Evolutionary conservation across 2,113 vertebrate genomes (phyloP), one percentile per base, ranked within the genome.

Genomic region (Chauna torquata): DNA sequence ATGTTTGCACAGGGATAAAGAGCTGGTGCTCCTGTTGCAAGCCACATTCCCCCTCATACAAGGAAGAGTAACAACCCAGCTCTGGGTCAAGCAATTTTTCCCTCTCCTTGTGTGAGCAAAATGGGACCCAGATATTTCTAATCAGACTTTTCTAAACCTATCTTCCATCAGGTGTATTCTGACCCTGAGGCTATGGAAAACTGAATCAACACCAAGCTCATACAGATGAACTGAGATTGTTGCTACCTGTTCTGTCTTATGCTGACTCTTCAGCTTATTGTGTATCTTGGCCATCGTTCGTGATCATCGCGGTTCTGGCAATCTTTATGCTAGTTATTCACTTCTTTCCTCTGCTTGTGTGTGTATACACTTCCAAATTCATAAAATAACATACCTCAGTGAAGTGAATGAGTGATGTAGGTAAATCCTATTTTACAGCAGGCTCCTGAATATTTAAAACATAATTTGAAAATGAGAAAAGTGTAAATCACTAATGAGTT

Each of bases 371-470:
- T 54, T 62, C 47, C 24, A 9, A 83, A 40, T 28, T 45, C 86
- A 36, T 70, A 27, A 77, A 92, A 77, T 64, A 77, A 79, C 61
- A 55, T 47, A 65, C 69, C 58, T 87, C 52, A 22, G 28, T 54
- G 74, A 40, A 47, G 30, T 45, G 47, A 84, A 72, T 25, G 71
- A 65, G 45, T 30, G 32, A 49, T 1, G 4, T n/a, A 54, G 55
- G 50, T 64, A 47, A 70, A 55, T 61, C 62, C 50, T 82, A 12
- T 23, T 66, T 74, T 79, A 30, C 38, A 49, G 36, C 44, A 30
- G 49, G 34, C 25, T 85, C 12, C n/a, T 95, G 92, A 93, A 93
- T 92, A 88, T 89, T 82, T 79, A 94, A 59, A 83, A 86, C 45
- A 25, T 30, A 79, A 89, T 74, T 92, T 86, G 58, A n/a, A 91